Evolutionary conservation across 2,888 invertebrate genomes (phyloP).

Genomic region (Chrysolina oricalcia): DNA sequence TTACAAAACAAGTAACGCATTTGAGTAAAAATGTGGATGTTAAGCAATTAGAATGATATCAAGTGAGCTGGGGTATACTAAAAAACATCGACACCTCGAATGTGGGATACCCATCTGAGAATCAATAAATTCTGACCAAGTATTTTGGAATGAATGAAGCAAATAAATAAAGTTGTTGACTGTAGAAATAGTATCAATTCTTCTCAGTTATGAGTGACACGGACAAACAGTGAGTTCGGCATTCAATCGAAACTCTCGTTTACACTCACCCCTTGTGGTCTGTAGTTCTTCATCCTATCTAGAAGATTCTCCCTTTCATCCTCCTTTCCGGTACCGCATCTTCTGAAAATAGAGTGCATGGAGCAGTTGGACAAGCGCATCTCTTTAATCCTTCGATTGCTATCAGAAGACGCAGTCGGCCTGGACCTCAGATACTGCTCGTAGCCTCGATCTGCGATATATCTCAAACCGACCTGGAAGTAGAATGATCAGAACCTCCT

Average conservation of each 20-base stretch:
- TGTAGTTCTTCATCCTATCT: constrained; percentile 82
- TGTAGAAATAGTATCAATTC: no score
- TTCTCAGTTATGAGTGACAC: no score
- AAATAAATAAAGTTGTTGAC: no score
- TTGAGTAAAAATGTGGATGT: no score
- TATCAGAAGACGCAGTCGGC: constrained; percentile 91
- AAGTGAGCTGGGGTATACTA: no score
- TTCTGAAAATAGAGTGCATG: constrained; percentile 79
- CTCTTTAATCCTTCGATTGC: constrained; percentile 88
- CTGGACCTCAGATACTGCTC: constrained; percentile 91
- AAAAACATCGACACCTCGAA: no score
- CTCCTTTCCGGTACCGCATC: constrained; percentile 65
- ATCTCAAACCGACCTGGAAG: constrained; percentile 77
- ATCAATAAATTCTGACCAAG: no score
- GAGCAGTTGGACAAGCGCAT: constrained; percentile 75
- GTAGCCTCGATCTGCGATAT: constrained; percentile 91
- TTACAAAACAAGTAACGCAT: no score
- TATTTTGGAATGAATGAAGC: no score
- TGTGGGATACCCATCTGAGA: no score
- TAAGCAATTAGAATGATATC: no score
- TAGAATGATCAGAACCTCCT: constrained; percentile 2
- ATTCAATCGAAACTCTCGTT: constrained; percentile 29
- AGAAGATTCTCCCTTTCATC: constrained; percentile 73
- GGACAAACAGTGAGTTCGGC: neutral
- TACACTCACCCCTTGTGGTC: constrained; percentile 80